phyloP scores from a whole-genome alignment of 2,113 vertebrate genomes.

The Tapirus terrestris region DNA sequence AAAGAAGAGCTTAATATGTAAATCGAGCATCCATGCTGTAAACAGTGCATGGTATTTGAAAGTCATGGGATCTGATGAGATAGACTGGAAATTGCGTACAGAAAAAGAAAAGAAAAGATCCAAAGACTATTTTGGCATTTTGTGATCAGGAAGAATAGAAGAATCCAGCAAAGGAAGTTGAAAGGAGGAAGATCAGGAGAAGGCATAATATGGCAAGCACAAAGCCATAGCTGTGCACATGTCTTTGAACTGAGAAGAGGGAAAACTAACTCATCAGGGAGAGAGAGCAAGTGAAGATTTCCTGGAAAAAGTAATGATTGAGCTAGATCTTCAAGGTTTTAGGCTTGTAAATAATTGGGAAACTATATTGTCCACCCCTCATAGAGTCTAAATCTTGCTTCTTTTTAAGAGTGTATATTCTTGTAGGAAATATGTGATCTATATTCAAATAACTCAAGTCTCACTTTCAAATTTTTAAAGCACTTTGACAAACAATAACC shows the following conservation, averaged over 20 bases:
- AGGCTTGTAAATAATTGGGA: not conserved
- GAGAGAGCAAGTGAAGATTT: not conserved
- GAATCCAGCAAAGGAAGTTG: not conserved
- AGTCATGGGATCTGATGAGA: not conserved
- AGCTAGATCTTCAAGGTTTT: not conserved
- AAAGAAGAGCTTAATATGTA: not conserved
- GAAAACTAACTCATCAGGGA: not conserved
- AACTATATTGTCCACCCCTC: not conserved
- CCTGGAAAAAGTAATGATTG: not conserved
- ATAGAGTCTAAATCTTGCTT: not conserved
- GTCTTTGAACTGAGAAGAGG: not conserved
- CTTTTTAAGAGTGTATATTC: not conserved
- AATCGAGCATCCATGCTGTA: not conserved
- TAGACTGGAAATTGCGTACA: not conserved
- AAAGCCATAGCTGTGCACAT: rapidly evolving
- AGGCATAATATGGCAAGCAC: not conserved
- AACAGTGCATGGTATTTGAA: not conserved
- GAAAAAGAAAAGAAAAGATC: not conserved
- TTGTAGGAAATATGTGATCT: not conserved
- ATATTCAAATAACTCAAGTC: not conserved
- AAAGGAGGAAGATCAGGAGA: not conserved
- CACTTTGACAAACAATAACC: not conserved
- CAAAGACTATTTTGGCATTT: not conserved
- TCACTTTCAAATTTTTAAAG: not conserved
- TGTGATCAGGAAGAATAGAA: not conserved